These are phyloP conservation scores for Seladonia tumulorum DNA, from an alignment of 2,888 invertebrate genomes.

Conservation along the genomic window DNA sequence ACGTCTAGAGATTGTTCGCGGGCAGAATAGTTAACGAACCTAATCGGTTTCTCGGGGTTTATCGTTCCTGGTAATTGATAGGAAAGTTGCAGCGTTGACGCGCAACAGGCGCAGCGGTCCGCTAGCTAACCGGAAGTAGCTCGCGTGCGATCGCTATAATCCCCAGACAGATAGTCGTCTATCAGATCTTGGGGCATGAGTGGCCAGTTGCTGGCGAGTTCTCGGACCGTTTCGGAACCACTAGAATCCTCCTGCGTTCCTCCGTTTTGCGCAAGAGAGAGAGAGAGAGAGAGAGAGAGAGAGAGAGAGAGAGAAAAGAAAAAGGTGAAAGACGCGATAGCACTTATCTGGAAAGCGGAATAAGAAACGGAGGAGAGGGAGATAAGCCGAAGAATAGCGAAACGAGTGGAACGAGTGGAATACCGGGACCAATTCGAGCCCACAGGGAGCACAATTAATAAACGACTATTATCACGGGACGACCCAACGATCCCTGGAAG, in stretches of 20 bases:
- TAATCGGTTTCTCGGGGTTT: background rate
- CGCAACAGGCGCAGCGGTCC: constrained; percentile 65
- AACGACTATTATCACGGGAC: background rate
- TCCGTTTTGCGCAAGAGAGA: background rate
- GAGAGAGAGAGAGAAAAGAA: background rate
- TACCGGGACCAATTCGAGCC: background rate
- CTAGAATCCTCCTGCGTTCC: background rate
- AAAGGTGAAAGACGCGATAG: background rate
- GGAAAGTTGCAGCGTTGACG: constrained; percentile 18
- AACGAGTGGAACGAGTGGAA: background rate
- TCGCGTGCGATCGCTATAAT: constrained; percentile 72
- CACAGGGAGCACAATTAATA: background rate
- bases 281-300: too few species aligned
- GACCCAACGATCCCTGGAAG: background rate
- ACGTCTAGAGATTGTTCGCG: background rate
- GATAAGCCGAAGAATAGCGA: background rate
- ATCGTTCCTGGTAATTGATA: constrained; percentile 18
- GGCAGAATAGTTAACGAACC: background rate
- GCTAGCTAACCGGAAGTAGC: constrained; percentile 65
- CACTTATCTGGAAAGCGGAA: background rate
- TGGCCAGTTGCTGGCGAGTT: constrained; percentile 42
- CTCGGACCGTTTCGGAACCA: background rate
- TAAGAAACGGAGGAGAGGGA: background rate
- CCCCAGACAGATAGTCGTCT: constrained; percentile 68
- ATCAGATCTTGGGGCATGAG: constrained; percentile 60